Percentiles rank a stretch among this genome's conserved stretches.
Evolutionary conservation across 1,140 invertebrate species (phyloP).

Genomic region (Oedothorax gibbosus): DNA sequence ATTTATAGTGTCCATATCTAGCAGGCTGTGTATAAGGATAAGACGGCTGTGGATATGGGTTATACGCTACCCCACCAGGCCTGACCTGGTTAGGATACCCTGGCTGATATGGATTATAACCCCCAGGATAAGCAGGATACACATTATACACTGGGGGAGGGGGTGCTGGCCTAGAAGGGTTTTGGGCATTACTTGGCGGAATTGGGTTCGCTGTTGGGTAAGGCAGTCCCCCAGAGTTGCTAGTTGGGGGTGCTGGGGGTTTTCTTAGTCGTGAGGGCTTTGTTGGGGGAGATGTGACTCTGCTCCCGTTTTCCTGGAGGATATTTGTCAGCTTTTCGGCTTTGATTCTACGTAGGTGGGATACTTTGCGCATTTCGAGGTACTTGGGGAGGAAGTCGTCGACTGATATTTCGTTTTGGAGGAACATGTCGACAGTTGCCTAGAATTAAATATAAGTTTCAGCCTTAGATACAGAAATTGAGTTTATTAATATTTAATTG

Average conservation of each 20-base stretch:
- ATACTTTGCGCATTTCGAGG: conserved; percentile 77
- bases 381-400: conserved; percentile 85
- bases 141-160: conserved; percentile 6
- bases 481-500: no score
- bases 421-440: conserved; percentile 79
- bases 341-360: conserved; percentile 85
- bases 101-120: background rate
- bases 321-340: conserved; percentile 88
- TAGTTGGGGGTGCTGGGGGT: conserved; percentile 15
- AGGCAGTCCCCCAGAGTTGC: background rate
- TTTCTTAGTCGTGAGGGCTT: conserved; percentile 3
- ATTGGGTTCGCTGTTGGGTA: background rate
- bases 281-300: background rate
- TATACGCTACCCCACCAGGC: background rate
- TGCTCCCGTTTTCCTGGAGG: conserved; percentile 69
- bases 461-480: background rate
- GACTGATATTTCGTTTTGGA: conserved; percentile 78
- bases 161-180: conserved; percentile 14
- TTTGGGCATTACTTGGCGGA: conserved; percentile 9
- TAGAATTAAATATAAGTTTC: conserved; percentile 61
- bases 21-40: conserved; percentile 14
- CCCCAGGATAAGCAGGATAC: background rate
- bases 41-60: background rate
- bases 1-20: conserved; percentile 17
- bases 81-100: background rate